Base-by-base conservation (phyloP, 2,888 invertebrate genomes). In the Agonopterix arenella region DNA sequence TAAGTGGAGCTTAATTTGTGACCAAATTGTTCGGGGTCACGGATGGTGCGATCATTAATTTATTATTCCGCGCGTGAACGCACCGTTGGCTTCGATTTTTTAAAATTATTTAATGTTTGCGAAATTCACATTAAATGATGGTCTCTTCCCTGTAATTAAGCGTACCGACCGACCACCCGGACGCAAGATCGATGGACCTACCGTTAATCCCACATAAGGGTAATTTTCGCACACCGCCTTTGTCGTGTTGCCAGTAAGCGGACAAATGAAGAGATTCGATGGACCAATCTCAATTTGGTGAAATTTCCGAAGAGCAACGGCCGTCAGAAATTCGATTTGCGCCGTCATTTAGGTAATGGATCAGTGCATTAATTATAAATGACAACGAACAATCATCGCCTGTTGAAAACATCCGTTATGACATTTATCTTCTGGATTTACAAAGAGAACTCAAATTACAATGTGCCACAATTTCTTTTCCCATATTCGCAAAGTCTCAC, bases 81-180 rank as follows among this genome's bases (percentile, higher is more conserved):
- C 78, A 72, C 73, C 78, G 78, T 61, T 71, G 74, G 66, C 67
- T 79, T 74, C 8, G 68, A 75, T 81, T 73, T 76, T 68, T 77
- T 73, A 70, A 78, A 81, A 80, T 76, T 80, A 78, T 80, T 82
- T 77, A 78, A 84, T 82, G 81, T 84, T 86, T 81, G 81, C 76
- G 68, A 86, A 84, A 81, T 83, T 84, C 72, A 70, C 72, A 77
- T 80, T 83, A 85, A 84, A 84, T 78, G 80, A 77, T 82, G 78
- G 78, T 75, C 71, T 72, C 76, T 78, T 62, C 77, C 76, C 77
- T 83, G 81, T 85, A 88, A 89, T 89, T 85, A 85, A 80, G 73
- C 67, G 69, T 69, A 71, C 79, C 79, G 79, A 62, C 70, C 76
- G 85, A 82, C 84, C 84, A 82, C 80, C 79, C 80, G 74, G 67